Base-by-base conservation (phyloP, 2,113 vertebrate genomes). In the Vireo altiloquus region DNA sequence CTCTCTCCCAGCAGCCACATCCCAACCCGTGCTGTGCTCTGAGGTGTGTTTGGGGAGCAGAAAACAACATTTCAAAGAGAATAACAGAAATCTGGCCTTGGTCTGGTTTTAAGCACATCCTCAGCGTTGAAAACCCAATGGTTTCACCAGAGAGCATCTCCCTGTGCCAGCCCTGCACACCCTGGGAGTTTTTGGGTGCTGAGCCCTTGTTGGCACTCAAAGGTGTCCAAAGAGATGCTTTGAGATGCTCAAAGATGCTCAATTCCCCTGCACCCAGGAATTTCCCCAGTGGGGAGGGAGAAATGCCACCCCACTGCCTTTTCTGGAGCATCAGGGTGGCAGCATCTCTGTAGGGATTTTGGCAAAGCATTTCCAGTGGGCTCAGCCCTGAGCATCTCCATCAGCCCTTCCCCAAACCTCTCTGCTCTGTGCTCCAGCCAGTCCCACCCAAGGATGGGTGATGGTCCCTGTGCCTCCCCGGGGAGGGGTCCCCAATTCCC, bases 381-480 rank as follows among this genome's bases (percentile, higher is more conserved):
- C 33, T 82, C 63, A 31, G 31, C 31, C 49, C 42, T 30, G 40
- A 56, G 39, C 49, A 24, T 19, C 49, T 69, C 47, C 69, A 25
- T 19, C 50, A 54, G 37, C 30, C 39, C 39, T 33, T 11, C n/a
- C 50, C 15, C 44, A 64, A n/a, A 56, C 24, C 56, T 69, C 12
- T 42, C 2, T 27, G 60, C 15, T 35, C 52, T 18, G 24, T 35
- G 49, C 31, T 49, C 78, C 50, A 9, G 2, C 7, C 31, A 54
- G 6, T 8, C 76, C 59, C n/a, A 11, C 7, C 7, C 1, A 1
- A 31, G 69, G 64, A 49, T 0, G 0, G 30, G 2, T 33, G 42
- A 24, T 47, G 21, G 21, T 57, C 23, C 27, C 53, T 4, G 4
- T 27, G 76, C 42, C 53, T 25, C 15, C 28, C 63, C n/a, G 59